Evolutionary conservation across 2,113 vertebrate species (phyloP), one percentile per base, ranked within the genome.

Genomic region (Heteronetta atricapilla): DNA sequence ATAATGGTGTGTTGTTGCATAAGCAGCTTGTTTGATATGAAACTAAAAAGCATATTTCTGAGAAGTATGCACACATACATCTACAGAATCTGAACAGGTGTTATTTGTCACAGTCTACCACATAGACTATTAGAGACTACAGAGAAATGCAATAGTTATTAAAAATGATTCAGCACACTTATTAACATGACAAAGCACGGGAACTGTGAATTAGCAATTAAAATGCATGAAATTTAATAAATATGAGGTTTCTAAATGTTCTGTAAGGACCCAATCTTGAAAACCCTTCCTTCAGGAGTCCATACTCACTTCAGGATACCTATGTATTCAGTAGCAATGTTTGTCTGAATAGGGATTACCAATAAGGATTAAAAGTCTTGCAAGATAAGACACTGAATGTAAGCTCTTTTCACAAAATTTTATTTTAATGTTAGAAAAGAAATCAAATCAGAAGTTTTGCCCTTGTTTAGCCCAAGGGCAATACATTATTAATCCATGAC

Each of bases 151-250:
- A 53, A 28, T 1, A 0, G 58, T 79, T 87, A 89, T 91, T 91
- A 93, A 94, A 96, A 90, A 90, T 86, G 16, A 94, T 75, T 94
- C 73, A 80, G 29, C 1, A 2, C 29, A n/a, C 55, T 91, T 89
- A 91, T 36, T 93, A 83, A 79, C 69, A 83, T 90, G 73, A 87
- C 55, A 96, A 93, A 96, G 77, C 64, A 70, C 23, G 80, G 1
- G 3, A 86, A 67, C 77, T 3, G 11, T 78, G 68, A 97, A 77
- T 33, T 72, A 89, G 82, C 69, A 79, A 93, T 91, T 80, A 74
- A 33, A 84, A 72, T 67, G 55, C 33, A 53, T 60, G 36, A 66
- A 21, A 63, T 44, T 77, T 38, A 29, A 77, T 79, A 94, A 91
- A 93, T 66, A 88, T 48, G 83, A 89, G 63, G 36, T 25, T 88